These are phyloP conservation scores for Lasioglossum lativentre DNA, from an alignment of 2,888 invertebrate genomes.

Conservation along the genomic window DNA sequence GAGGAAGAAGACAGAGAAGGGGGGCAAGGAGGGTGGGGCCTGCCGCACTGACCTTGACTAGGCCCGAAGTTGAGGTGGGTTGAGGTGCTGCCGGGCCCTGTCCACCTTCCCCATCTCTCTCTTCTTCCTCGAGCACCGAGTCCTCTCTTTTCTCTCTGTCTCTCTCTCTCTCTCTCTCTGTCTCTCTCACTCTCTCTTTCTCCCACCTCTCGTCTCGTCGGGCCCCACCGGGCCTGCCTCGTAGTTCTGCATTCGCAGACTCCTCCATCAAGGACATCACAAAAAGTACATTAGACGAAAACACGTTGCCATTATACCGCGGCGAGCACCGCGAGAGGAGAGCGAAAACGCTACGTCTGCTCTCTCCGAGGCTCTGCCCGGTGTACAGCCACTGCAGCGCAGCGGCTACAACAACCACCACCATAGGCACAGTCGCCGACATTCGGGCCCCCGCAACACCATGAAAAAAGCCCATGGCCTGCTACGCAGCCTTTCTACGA, in stretches of 20 bases:
- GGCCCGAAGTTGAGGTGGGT: slow-evolving; percentile 83
- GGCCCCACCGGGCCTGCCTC: slow-evolving; percentile 77
- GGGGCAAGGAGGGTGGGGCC: slow-evolving; percentile 69
- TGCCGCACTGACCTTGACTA: slow-evolving; percentile 83
- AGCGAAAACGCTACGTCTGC: slow-evolving; percentile 74
- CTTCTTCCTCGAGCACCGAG: slow-evolving; percentile 36
- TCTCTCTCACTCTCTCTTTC: slow-evolving; percentile 64
- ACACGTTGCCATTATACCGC: slow-evolving; percentile 83
- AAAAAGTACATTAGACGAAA: slow-evolving; percentile 85
- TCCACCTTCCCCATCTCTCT: slow-evolving; percentile 62
- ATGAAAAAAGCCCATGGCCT: slow-evolving; percentile 68
- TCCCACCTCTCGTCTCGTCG: slow-evolving; percentile 55
- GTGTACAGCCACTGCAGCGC: slow-evolving; percentile 52
- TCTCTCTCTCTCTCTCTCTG: neutral
- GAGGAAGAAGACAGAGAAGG: slow-evolving; percentile 49
- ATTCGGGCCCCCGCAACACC: slow-evolving; percentile 69
- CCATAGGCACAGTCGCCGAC: slow-evolving; percentile 44
- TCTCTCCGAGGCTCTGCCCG: slow-evolving; percentile 42
- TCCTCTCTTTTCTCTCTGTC: slow-evolving; percentile 44
- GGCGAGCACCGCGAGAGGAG: slow-evolving; percentile 72
- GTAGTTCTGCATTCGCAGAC: slow-evolving; percentile 85
- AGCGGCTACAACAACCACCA: slow-evolving; percentile 57
- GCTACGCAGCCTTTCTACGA: slow-evolving; percentile 69
- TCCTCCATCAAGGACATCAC: slow-evolving; percentile 84
- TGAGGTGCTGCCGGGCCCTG: slow-evolving; percentile 78